These are phyloP conservation scores for Cossypha dichroa DNA, from an alignment of 2,797 vertebrate genomes.

Conservation along the genomic window DNA sequence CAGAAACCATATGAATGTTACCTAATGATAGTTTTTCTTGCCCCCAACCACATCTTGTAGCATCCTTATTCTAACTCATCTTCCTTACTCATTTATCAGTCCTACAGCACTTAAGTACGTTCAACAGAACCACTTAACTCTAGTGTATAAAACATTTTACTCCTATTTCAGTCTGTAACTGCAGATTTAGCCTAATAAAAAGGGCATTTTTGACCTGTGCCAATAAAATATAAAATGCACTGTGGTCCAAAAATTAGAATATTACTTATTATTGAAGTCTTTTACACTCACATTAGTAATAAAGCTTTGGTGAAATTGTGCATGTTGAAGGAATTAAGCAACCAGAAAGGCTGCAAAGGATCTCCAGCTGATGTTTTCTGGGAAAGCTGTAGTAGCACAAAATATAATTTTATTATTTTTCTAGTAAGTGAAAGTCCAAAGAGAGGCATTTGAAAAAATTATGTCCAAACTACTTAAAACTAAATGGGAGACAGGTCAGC, in stretches of 20 bases:
- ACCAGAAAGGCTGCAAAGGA: background rate
- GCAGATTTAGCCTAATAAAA: conserved; percentile 20
- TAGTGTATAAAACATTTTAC: conserved; percentile 7
- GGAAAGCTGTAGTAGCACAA: background rate
- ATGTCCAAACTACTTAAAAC: background rate
- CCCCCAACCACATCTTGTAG: background rate
- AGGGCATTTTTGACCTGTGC: background rate
- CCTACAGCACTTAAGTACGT: background rate
- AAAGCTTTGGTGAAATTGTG: background rate
- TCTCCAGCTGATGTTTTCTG: background rate
- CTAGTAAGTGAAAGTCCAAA: background rate
- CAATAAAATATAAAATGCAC: background rate
- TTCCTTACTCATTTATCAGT: background rate
- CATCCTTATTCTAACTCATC: background rate
- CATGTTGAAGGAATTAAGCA: background rate
- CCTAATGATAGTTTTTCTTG: background rate
- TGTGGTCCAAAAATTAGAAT: conserved; percentile 1
- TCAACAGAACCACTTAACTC: background rate
- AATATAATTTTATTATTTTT: background rate
- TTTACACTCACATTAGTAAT: background rate
- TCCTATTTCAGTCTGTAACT: background rate
- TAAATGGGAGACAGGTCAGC: background rate
- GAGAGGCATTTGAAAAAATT: background rate
- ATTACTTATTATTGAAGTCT: background rate
- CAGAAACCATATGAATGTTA: background rate